Evolutionary conservation across 2,113 vertebrate species (phyloP).

Genomic region (Collichthys lucidus): DNA sequence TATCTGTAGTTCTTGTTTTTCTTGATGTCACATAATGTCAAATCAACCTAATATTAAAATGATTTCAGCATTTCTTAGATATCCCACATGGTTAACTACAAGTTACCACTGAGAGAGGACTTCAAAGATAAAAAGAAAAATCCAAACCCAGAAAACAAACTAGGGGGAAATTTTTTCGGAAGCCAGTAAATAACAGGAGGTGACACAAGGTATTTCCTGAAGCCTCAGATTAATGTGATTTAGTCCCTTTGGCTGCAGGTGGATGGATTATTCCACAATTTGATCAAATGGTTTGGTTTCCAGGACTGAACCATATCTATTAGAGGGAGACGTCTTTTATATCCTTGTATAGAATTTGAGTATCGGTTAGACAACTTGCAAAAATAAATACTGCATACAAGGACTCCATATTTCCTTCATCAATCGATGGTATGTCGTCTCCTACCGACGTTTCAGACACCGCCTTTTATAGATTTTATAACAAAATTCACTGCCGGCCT

Average conservation of each 20-base stretch:
- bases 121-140: not conserved
- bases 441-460: conserved; percentile 18
- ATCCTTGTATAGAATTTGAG: not conserved
- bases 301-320: not conserved
- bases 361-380: not conserved
- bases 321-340: no score
- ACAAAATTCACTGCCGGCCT: conserved; percentile 18
- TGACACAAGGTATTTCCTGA: not conserved
- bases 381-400: not conserved
- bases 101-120: not conserved
- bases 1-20: not conserved
- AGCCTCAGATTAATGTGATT: not conserved
- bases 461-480: conserved; percentile 25
- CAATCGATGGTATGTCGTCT: conserved; percentile 9
- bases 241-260: not conserved
- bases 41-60: not conserved
- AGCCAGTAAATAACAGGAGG: not conserved
- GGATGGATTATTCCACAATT: conserved; percentile 1
- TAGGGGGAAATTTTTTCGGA: not conserved
- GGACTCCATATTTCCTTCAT: conserved; percentile 30
- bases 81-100: not conserved
- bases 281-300: conserved; percentile 11
- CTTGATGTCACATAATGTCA: not conserved
- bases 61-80: not conserved
- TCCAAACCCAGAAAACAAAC: not conserved